A percentile compares a stretch with the other conserved stretches of the same genome.
phyloP scores from a whole-genome alignment of 2,888 invertebrate species.

The Philaethria dido region DNA sequence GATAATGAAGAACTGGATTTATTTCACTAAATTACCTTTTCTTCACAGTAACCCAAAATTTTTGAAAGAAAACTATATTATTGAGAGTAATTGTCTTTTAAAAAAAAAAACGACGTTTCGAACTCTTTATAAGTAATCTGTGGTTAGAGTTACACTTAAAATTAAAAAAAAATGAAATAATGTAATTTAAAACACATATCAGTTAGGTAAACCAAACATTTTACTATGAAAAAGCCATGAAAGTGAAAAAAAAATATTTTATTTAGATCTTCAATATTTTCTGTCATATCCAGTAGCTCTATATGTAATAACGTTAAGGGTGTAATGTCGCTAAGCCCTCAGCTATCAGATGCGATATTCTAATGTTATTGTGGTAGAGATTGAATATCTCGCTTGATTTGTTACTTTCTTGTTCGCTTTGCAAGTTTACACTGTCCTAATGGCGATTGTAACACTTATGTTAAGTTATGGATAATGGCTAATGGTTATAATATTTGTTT shows the following conservation, averaged over 20 bases:
- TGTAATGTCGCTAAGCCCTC: conserved; percentile 69
- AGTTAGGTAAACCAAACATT: too few species aligned
- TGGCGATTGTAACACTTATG: neutral
- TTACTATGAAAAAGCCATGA: too few species aligned
- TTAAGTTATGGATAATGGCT: neutral
- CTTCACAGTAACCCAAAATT: neutral
- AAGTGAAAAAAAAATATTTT: too few species aligned
- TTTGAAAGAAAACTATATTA: neutral
- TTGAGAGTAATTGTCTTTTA: too few species aligned
- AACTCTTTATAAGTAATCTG: too few species aligned
- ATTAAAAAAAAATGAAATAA: too few species aligned
- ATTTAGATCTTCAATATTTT: neutral
- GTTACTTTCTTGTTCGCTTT: conserved; percentile 65
- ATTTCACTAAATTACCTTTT: too few species aligned
- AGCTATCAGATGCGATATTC: conserved; percentile 73
- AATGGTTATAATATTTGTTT: neutral
- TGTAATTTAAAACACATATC: too few species aligned
- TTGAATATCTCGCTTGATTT: conserved; percentile 80
- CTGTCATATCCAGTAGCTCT: conserved; percentile 48
- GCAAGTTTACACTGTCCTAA: conserved; percentile 36
- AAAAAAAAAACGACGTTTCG: too few species aligned
- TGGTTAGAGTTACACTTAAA: too few species aligned
- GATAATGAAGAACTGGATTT: too few species aligned
- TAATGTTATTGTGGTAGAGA: conserved; percentile 77
- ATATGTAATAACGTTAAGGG: conserved; percentile 47